A percentile compares a stretch with the other conserved stretches of the same genome.
Conservation (phyloP, 1,140 invertebrate species). For the Nomia melanderi region DNA sequence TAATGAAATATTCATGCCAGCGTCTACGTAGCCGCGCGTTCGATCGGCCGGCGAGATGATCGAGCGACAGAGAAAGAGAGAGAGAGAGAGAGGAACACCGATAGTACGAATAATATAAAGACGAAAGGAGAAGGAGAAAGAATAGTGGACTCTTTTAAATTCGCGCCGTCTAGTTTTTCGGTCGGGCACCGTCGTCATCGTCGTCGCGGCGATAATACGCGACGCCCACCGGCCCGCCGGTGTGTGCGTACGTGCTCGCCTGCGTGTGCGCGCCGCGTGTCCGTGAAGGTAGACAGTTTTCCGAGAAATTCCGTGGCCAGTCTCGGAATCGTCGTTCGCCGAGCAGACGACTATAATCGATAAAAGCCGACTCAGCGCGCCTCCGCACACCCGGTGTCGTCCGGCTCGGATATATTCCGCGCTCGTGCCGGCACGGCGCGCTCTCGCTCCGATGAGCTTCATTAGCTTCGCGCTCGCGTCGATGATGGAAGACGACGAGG, state of each 20-base stretch:
- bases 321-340: slow-evolving; percentile 22
- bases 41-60: not conserved
- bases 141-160: not conserved
- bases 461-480: slow-evolving; percentile 43
- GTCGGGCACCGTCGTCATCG: not conserved
- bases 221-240: not conserved
- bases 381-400: no score
- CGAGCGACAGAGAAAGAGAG: not conserved
- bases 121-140: not conserved
- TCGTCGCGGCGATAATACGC: not conserved
- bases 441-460: slow-evolving; percentile 30
- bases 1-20: slow-evolving; percentile 45
- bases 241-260: not conserved
- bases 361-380: slow-evolving; percentile 23
- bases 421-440: not conserved
- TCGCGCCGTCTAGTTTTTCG: not conserved
- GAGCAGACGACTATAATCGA: slow-evolving; percentile 37
- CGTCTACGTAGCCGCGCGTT: slow-evolving; percentile 23
- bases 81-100: no score
- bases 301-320: slow-evolving; percentile 29
- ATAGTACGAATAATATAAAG: no score
- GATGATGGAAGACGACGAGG: slow-evolving; percentile 35
- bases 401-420: not conserved
- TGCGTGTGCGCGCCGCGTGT: not conserved
- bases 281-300: slow-evolving; percentile 32